Evolutionary conservation across 2,888 invertebrate species (phyloP), one percentile per base, ranked within the genome.

Genomic region (Thalpophila matura): DNA sequence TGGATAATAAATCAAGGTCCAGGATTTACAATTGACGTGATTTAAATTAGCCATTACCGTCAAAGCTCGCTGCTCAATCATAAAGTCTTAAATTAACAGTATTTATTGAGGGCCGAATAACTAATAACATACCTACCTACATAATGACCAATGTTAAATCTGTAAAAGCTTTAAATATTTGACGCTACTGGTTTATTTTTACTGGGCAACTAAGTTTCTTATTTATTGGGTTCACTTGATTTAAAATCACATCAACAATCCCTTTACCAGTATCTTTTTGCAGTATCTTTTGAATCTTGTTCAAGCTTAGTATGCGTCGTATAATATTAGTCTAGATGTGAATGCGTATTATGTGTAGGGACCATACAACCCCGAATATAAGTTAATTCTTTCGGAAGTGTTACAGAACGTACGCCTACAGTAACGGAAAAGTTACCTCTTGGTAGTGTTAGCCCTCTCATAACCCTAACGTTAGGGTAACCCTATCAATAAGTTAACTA

Each of bases 1-100:
- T 60, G 61, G 47, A 61, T 76, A 68, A 68, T 78, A 78, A 78
- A 78, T 78, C 74, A 78, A 74, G 59, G 63, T 68, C 37, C 63
- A 67, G 63, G 61, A 61, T 74, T 60, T 67, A 61, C 66, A 64
- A 74, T 68, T 68, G 66, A 65, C 62, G 60, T 63, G 63, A 62
- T 70, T 61, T 38, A 63, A 69, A 72, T 69, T 76, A 65, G 50
- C 63, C 57, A 68, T 72, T 64, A 58, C 46, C 54, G 45, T 56
- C 43, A 40, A 57, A 53, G 22, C 58, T 57, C 27, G 38, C 31
- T 49, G 57, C 31, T 51, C 33, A 33, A 51, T 42, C 46, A 56
- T 35, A 20, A 33, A 56, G 22, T 56, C 5, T 7, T 57, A 50
- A 58, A 50, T 58, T 26, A 27, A 16, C 37, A 31, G 10, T 53